These are phyloP conservation scores for Noturus placidus DNA, from an alignment of 2,113 vertebrate genomes.

Conservation along the genomic window DNA sequence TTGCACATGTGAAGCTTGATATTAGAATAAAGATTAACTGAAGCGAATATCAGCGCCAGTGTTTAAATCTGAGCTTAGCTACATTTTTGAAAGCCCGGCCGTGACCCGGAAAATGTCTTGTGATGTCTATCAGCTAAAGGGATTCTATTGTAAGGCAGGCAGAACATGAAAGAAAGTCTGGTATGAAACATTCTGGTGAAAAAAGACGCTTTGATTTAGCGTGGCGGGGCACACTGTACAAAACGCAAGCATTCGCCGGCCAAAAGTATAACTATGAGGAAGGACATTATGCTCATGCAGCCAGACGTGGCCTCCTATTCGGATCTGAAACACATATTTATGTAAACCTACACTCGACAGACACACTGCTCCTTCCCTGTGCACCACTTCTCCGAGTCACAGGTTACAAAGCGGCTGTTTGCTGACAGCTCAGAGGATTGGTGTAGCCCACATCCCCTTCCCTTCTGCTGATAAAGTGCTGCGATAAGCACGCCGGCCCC, in stretches of 20 bases:
- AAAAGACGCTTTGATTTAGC: constrained; percentile 28
- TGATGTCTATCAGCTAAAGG: constrained; percentile 39
- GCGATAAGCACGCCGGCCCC: constrained; percentile 85
- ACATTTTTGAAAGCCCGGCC: constrained; percentile 10
- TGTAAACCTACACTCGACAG: constrained; percentile 36
- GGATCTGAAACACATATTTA: constrained; percentile 24
- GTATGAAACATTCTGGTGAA: constrained; percentile 31
- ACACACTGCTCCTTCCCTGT: constrained; percentile 13
- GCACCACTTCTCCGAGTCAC: constrained; percentile 57
- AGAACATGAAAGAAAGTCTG: constrained; percentile 38
- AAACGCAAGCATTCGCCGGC: not conserved
- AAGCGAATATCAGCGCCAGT: not conserved
- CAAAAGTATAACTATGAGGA: constrained; percentile 1
- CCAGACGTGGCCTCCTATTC: constrained; percentile 27
- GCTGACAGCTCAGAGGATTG: constrained; percentile 72
- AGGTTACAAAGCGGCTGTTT: constrained; percentile 83
- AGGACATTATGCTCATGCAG: constrained; percentile 21
- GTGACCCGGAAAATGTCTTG: constrained; percentile 34
- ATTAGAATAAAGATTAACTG: not conserved
- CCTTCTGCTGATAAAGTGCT: constrained; percentile 92
- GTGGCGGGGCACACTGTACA: constrained; percentile 7
- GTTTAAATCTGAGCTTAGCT: constrained; percentile 20
- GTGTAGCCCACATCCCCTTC: constrained; percentile 87
- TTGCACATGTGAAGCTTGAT: not conserved
- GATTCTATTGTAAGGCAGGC: constrained; percentile 31